phyloP scores from a whole-genome alignment of 1,140 invertebrate genomes.

The Heliothis virescens region DNA sequence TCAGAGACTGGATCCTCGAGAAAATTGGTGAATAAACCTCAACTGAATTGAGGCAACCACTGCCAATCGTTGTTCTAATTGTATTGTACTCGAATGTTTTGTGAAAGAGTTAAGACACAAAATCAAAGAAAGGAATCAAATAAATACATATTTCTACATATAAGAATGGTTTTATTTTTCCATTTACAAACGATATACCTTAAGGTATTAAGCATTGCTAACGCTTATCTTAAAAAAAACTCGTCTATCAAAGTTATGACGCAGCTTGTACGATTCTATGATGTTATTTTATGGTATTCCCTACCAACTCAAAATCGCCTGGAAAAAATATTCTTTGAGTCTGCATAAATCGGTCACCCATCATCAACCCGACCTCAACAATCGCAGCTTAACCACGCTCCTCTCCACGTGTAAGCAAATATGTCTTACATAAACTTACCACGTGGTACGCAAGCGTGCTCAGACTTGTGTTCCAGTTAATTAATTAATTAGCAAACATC shows the following conservation, averaged over 20 bases:
- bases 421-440: constrained; percentile 4
- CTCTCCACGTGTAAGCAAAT: background rate
- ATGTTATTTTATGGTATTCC: too few relatives aligned
- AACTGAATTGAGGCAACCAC: too few relatives aligned
- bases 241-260: too few relatives aligned
- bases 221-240: too few relatives aligned
- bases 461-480: background rate
- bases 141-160: background rate
- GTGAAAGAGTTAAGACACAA: background rate
- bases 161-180: background rate
- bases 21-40: background rate
- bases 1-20: constrained; percentile 77
- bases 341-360: too few relatives aligned
- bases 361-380: background rate
- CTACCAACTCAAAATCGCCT: too few relatives aligned
- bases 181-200: background rate
- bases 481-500: background rate
- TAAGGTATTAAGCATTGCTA: too few relatives aligned
- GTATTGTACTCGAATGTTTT: constrained; percentile 4
- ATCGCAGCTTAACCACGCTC: background rate
- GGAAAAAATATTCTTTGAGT: too few relatives aligned
- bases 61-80: too few relatives aligned
- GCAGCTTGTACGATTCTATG: too few relatives aligned
- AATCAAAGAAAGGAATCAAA: too few relatives aligned
- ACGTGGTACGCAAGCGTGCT: background rate